Base-by-base conservation (phyloP, 2,113 vertebrate genomes). In the Egretta garzetta region DNA sequence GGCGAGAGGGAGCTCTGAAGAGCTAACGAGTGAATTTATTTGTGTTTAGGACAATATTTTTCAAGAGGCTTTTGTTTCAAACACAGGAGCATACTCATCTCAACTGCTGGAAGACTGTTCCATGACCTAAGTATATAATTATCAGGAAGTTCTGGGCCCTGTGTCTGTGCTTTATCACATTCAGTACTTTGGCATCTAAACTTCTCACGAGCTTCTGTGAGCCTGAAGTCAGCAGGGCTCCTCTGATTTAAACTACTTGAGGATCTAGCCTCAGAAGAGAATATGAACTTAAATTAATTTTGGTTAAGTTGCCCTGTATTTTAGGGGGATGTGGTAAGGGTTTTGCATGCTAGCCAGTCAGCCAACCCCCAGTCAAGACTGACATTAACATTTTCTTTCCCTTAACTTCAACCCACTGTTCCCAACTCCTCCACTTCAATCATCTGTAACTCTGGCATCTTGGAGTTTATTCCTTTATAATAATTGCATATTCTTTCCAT, bases 1-100 rank as follows among this genome's bases (percentile, higher is more conserved):
- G 14, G 17, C 45, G 24, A 86, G 13, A 45, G 32, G 55, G 75
- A 73, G 14, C 41, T 43, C 67, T 86, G 41, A 80, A 80, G 27
- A 74, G n/a, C 49, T 90, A 80, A 70, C 0, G 6, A 66, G 50
- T 53, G 33, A 75, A 68, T 89, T 89, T 89, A 35, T 75, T 92
- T 90, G 50, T 45, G 33, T 81, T 63, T 77, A 71, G 55, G 80
- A 89, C 60, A 91, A 20, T 75, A 76, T 91, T 89, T 96, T 95
- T 89, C 35, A 82, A 82, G 62, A 84, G 58, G 30, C 24, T 95
- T 95, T 95, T 96, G 33, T 96, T 95, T 95, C 58, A 87, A 89
- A 49, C 39, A 66, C 28, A 30, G 60, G 39, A 60, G 85, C 79
- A 93, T 60, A 60, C 24, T 89, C 13, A 50, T 73, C 52, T 88